These are phyloP conservation scores for Idaea aversata DNA, from an alignment of 2,888 invertebrate genomes.

Conservation along the genomic window DNA sequence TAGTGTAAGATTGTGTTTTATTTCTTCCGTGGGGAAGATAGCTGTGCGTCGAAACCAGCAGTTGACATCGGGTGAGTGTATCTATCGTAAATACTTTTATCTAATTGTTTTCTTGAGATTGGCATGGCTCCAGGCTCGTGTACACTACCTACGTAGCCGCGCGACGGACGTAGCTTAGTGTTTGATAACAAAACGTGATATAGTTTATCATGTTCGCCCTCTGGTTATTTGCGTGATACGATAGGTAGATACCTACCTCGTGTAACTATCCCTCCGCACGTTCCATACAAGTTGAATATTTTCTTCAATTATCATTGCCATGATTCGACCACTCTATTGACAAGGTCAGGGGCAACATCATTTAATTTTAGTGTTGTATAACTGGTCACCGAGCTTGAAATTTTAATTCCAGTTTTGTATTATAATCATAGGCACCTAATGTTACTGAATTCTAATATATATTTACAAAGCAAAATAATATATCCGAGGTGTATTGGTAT, in stretches of 20 bases:
- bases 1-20: constrained; percentile 74
- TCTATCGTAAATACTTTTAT: constrained; percentile 35
- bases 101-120: constrained; percentile 49
- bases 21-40: constrained; percentile 73
- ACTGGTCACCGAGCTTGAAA: constrained; percentile 18
- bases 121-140: constrained; percentile 61
- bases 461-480: too few species aligned
- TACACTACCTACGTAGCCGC: constrained; percentile 39
- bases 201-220: constrained; percentile 35
- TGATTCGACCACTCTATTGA: constrained; percentile 16
- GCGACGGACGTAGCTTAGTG: constrained; percentile 40
- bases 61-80: constrained; percentile 68
- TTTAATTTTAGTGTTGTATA: constrained; percentile 14
- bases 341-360: constrained; percentile 30
- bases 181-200: constrained; percentile 69
- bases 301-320: constrained; percentile 9
- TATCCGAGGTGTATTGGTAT: too few species aligned
- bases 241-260: constrained; percentile 12
- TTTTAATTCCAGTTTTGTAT: neutral
- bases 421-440: neutral
- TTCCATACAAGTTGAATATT: constrained; percentile 15
- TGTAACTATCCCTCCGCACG: constrained; percentile 5
- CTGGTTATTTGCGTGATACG: constrained; percentile 28
- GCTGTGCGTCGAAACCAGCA: constrained; percentile 73
- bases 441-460: neutral